Evolutionary conservation across 2,113 vertebrate species (phyloP), one percentile per base, ranked within the genome.

Genomic region (Mastomys coucha): DNA sequence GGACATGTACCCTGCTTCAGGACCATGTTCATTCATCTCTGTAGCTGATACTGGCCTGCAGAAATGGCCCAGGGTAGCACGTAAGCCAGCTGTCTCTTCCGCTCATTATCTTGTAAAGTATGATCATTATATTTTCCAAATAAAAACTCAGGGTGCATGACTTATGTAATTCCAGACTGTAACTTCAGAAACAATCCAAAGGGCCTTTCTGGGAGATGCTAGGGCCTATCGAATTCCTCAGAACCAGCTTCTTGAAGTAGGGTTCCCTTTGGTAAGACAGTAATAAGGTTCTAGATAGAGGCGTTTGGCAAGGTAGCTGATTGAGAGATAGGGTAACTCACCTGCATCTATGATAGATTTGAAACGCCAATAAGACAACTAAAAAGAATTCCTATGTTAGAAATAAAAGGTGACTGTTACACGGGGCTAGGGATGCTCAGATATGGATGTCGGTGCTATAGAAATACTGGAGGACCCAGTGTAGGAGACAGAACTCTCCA

Each of bases 41-140:
- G 69, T 7, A 85, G 90, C 51, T 89, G 49, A 92, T n/a, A 39
- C 33, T 84, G 88, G 22, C 70, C n/a, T 88, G 58, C 67, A 90
- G 51, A 95, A 93, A 91, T 93, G 63, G 8, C 69, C 70, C 65
- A 69, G 88, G 70, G 17, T 89, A 72, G 78, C 67, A 39, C 22
- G 80, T 85, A 70, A 4, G n/a, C 75, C 94, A 88, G 76, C 88
- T 65, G 42, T 58, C 36, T 69, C 67, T 91, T 89, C 90, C 75
- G 33, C 51, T 91, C 13, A 7, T 53, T 87, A 81, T 91, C 42
- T 36, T 51, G 19, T 76, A 73, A n/a, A 53, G 13, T 76, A 22
- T 78, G 75, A 86, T 96, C 42, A 90, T 96, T 90, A 88, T 42
- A 90, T 94, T 97, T 96, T 96, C 93, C 84, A 94, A 84, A 92